These are phyloP conservation scores for Drosophila koepferae DNA, from an alignment of 2,888 invertebrate species.

Conservation along the genomic window DNA sequence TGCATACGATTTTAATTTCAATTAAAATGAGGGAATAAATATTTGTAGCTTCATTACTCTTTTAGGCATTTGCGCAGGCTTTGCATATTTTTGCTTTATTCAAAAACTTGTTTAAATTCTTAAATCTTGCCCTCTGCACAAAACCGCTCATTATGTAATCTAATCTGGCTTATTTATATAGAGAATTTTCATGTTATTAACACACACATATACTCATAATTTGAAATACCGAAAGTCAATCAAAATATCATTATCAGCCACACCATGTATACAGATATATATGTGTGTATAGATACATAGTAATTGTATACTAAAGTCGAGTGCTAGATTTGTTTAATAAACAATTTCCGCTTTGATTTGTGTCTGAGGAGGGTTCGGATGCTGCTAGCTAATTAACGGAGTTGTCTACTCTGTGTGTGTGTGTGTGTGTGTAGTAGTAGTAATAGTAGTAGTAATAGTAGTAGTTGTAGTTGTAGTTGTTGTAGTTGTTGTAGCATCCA, in stretches of 20 bases:
- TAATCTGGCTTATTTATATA: slow-evolving; percentile 26
- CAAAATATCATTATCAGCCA: slow-evolving; percentile 67
- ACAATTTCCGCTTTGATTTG: slow-evolving; percentile 76
- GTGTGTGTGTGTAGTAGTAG: slow-evolving; percentile 9
- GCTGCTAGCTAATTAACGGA: slow-evolving; percentile 56
- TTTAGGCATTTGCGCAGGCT: not conserved
- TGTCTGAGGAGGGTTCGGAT: slow-evolving; percentile 52
- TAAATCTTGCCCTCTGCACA: not conserved
- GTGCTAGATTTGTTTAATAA: slow-evolving; percentile 73
- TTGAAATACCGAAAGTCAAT: slow-evolving; percentile 59
- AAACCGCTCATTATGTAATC: slow-evolving; percentile 40
- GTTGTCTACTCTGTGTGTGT: slow-evolving; percentile 11
- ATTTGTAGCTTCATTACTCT: too few species aligned
- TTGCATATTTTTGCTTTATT: not conserved
- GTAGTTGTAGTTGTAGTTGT: not conserved
- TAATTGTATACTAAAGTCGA: slow-evolving; percentile 17
- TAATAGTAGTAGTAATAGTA: not conserved
- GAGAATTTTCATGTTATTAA: slow-evolving; percentile 35
- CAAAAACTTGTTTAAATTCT: slow-evolving; percentile 12
- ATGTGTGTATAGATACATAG: not conserved
- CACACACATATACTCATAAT: slow-evolving; percentile 19
- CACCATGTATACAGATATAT: slow-evolving; percentile 4
- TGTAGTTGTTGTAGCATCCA: slow-evolving; percentile 16
- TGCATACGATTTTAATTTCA: not conserved
- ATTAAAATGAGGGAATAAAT: not conserved